Conservation (phyloP, 2,113 vertebrate genomes). For the Sterrhoptilus dennistouni region DNA sequence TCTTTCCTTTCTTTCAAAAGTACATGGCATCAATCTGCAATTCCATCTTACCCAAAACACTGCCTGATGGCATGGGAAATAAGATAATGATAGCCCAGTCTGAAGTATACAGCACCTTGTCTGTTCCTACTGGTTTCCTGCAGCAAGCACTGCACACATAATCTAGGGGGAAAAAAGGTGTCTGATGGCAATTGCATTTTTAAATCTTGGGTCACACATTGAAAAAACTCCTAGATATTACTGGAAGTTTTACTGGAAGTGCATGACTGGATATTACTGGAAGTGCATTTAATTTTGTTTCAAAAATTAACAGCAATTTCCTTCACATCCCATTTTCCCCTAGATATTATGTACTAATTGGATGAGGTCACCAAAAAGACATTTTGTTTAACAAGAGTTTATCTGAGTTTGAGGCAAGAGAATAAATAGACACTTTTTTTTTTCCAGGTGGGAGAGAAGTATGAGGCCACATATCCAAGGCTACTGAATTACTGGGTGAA, state of each 20-base stretch:
- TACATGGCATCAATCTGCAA: not conserved
- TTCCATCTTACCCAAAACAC: not conserved
- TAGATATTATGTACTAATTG: not conserved
- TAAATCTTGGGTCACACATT: not conserved
- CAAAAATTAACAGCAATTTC: not conserved
- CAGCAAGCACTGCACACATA: not conserved
- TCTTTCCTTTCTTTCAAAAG: not conserved
- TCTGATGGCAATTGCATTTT: not conserved
- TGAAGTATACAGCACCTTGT: not conserved
- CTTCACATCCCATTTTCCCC: not conserved
- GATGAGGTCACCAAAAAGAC: not conserved
- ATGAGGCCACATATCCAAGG: not conserved
- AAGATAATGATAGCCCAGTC: not conserved
- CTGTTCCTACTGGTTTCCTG: not conserved
- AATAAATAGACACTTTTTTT: not conserved
- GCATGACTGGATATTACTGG: not conserved
- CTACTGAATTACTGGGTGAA: not conserved
- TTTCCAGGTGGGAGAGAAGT: not conserved
- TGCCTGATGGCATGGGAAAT: not conserved
- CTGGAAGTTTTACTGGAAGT: not conserved
- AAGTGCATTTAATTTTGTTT: not conserved
- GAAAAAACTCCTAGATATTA: not conserved
- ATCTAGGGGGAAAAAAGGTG: not conserved
- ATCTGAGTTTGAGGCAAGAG: conserved; percentile 6
- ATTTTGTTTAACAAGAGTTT: not conserved